Percentiles rank a stretch among this genome's conserved stretches.
These are phyloP conservation scores for Dipodomys ordii DNA, from an alignment of 2,113 vertebrate genomes.

Conservation along the genomic window DNA sequence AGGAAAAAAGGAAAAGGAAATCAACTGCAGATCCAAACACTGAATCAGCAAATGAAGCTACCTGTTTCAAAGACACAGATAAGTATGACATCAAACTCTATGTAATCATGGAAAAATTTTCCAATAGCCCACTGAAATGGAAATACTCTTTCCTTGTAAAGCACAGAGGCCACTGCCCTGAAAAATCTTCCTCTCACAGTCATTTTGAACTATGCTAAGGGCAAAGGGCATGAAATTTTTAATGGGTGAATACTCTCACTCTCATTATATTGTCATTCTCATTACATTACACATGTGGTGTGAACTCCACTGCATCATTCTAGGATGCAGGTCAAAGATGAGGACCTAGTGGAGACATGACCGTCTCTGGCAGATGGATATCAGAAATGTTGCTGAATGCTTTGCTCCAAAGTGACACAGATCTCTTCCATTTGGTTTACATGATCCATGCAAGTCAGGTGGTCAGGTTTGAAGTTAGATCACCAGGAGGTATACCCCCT, in stretches of 20 bases:
- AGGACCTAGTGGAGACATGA: neutral
- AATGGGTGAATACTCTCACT: neutral
- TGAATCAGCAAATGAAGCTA: slow-evolving; percentile 13
- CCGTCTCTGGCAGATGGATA: neutral
- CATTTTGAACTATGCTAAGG: slow-evolving; percentile 1
- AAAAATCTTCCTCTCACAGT: neutral
- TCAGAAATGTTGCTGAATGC: neutral
- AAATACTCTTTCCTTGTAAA: neutral
- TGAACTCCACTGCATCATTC: neutral
- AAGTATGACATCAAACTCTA: neutral
- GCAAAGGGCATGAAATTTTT: neutral
- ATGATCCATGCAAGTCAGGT: neutral
- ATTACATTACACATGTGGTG: neutral
- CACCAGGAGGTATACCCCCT: fast-evolving
- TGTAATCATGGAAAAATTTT: neutral
- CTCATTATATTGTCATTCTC: neutral
- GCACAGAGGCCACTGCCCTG: neutral
- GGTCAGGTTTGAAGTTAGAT: neutral
- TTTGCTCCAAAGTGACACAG: neutral
- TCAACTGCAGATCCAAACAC: slow-evolving; percentile 11
- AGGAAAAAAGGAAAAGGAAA: slow-evolving; percentile 44
- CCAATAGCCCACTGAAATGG: neutral
- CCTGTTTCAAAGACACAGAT: neutral
- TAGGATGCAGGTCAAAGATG: neutral
- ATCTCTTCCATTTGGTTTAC: neutral